Percentiles rank a stretch among this genome's conserved stretches.
Evolutionary conservation across 2,797 vertebrate species (phyloP).

Genomic region (Aselliscus stoliczkanus): DNA sequence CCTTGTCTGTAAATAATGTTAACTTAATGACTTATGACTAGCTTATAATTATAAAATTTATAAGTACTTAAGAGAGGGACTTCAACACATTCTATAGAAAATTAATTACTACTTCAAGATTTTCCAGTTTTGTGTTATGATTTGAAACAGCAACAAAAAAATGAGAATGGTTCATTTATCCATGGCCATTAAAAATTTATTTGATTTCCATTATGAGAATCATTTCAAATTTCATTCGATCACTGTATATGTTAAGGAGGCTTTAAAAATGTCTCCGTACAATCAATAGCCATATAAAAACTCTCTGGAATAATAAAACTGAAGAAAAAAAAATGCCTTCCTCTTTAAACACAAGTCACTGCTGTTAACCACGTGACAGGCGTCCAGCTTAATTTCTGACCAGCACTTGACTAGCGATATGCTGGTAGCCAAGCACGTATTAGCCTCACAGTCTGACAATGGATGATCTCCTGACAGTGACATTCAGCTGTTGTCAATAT

Average conservation of each 20-base stretch:
- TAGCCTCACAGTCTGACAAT: slow-evolving; percentile 41
- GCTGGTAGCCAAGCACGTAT: neutral
- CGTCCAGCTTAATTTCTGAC: neutral
- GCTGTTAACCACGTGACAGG: neutral
- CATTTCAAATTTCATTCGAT: neutral
- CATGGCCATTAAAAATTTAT: neutral
- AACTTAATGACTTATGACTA: slow-evolving; percentile 9
- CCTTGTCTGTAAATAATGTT: neutral
- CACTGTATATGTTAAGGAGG: neutral
- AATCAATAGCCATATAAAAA: neutral
- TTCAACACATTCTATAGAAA: slow-evolving; percentile 13
- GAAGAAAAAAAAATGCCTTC: neutral
- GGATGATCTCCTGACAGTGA: slow-evolving; percentile 12
- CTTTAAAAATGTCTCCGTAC: slow-evolving; percentile 1
- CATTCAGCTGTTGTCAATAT: slow-evolving; percentile 50
- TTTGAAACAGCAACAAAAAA: slow-evolving; percentile 24
- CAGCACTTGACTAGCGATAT: neutral
- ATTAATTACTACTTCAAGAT: slow-evolving; percentile 1
- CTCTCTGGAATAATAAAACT: neutral
- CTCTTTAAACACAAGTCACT: neutral
- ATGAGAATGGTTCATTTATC: neutral
- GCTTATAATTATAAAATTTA: neutral
- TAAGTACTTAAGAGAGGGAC: neutral
- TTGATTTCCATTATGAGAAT: slow-evolving; percentile 10
- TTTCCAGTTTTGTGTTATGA: neutral